phyloP scores from a whole-genome alignment of 2,888 invertebrate genomes.

The Limnephilus rhombicus region DNA sequence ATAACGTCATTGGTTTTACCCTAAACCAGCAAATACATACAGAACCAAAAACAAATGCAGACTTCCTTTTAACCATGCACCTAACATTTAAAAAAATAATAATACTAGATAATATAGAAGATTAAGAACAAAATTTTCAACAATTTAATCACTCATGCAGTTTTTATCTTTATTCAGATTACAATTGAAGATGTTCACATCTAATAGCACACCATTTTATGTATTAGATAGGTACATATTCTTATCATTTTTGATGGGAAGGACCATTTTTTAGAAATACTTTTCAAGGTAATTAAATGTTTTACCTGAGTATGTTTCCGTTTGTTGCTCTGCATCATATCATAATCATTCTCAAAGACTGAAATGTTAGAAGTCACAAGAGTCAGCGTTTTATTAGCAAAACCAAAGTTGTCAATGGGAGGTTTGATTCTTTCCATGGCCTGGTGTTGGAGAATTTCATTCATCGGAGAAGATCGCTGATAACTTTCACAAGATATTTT shows the following conservation, averaged over 20 bases:
- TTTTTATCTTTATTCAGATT: neutral
- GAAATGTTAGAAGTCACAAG: neutral
- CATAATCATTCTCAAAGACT: neutral
- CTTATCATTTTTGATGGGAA: neutral
- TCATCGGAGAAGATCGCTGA: constrained; percentile 3
- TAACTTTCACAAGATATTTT: neutral
- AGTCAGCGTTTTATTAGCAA: constrained; percentile 10
- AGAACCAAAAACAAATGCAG: too few species aligned
- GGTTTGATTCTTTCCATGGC: constrained; percentile 33
- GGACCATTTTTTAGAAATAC: neutral
- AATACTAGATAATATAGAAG: neutral
- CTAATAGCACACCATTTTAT: too few species aligned
- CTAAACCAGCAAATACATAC: too few species aligned
- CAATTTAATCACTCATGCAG: too few species aligned
- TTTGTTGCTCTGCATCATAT: constrained; percentile 28
- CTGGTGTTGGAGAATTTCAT: neutral
- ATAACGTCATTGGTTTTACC: too few species aligned
- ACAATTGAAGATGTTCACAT: neutral
- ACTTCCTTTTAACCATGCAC: too few species aligned
- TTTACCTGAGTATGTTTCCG: constrained; percentile 38
- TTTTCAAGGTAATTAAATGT: neutral
- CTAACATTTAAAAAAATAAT: neutral
- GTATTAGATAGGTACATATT: too few species aligned
- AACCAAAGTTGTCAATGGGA: constrained; percentile 6
- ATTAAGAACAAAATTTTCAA: neutral